Base-by-base conservation (phyloP, 2,113 vertebrate genomes). In the Rattus rattus region DNA sequence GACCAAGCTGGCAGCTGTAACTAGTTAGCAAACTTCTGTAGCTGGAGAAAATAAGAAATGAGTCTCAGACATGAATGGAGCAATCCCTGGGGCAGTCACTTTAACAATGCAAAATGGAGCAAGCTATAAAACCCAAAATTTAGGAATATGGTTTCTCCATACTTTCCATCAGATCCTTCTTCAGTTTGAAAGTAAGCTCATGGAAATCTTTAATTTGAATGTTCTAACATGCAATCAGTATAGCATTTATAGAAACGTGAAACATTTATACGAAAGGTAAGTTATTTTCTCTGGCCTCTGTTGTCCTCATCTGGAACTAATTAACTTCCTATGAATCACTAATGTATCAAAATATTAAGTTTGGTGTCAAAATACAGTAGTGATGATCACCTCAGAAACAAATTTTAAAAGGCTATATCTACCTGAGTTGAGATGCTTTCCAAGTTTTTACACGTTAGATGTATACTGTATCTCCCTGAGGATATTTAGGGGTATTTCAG, bases 121-220 rank as follows among this genome's bases (percentile, higher is more conserved):
- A 63, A 20, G 33, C 13, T 56, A 7, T 90, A 67, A 90, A 52
- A 76, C 7, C 4, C 5, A 85, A 96, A 20, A 83, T 11, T 59
- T 19, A 39, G 10, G 3, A 61, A 20, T 63, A 20, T 43, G 26
- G 7, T 2, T 49, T 89, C 16, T 77, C 5, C 47, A 84, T 73
- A 54, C 30, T 86, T 88, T 85, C 85, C 70, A 94, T 36, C 92
- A 59, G 67, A 77, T 56, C 63, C 47, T 61, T 2, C 47, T 96
- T 91, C n/a, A 19, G n/a, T 65, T 93, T 67, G 47, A 92, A 14
- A 86, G 7, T 77, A 81, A 93, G 4, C 65, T 95, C 83, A 93
- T 30, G 86, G 22, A 81, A 52, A 69, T 36, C 54, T 87, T 93
- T 88, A 83, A 49, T 56, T 61, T 88, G 87, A 85, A 76, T 92